phyloP scores from a whole-genome alignment of 1,140 invertebrate species.

The Drosophila repletoides region DNA sequence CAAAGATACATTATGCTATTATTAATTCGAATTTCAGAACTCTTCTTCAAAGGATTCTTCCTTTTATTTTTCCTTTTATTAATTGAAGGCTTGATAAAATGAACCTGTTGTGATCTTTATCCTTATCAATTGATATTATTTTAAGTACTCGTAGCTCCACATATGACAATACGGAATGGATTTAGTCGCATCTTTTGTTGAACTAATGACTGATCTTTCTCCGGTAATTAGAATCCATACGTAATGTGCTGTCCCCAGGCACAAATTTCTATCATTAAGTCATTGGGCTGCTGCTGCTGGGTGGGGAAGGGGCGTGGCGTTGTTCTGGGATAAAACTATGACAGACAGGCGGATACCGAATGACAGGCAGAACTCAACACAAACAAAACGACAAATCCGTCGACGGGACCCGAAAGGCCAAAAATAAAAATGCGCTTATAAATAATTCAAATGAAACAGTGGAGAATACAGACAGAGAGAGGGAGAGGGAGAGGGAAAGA shows the following conservation, averaged over 20 bases:
- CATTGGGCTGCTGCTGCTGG: neutral
- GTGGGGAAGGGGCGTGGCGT: neutral
- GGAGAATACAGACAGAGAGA: too few relatives aligned
- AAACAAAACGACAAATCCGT: slow-evolving; percentile 73
- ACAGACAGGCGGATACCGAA: slow-evolving; percentile 40
- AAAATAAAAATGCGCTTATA: slow-evolving; percentile 79
- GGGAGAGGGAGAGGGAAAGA: slow-evolving; percentile 10
- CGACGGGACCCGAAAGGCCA: slow-evolving; percentile 61
- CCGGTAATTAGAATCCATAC: slow-evolving; percentile 5
- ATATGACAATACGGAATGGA: neutral
- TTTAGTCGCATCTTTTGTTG: too few relatives aligned
- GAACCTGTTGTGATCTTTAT: too few relatives aligned
- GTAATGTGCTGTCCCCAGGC: neutral
- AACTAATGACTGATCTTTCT: neutral
- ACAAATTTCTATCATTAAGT: slow-evolving; percentile 18
- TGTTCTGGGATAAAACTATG: slow-evolving; percentile 38
- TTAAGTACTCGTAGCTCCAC: neutral
- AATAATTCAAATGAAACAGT: slow-evolving; percentile 60
- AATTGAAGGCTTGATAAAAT: too few relatives aligned
- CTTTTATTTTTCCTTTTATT: too few relatives aligned
- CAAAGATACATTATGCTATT: too few relatives aligned
- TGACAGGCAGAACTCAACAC: slow-evolving; percentile 66
- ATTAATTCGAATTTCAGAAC: too few relatives aligned
- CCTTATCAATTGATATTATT: too few relatives aligned
- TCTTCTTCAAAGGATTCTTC: too few relatives aligned